Conservation (phyloP, 2,113 vertebrate species). For the Mionectes macconnelli region DNA sequence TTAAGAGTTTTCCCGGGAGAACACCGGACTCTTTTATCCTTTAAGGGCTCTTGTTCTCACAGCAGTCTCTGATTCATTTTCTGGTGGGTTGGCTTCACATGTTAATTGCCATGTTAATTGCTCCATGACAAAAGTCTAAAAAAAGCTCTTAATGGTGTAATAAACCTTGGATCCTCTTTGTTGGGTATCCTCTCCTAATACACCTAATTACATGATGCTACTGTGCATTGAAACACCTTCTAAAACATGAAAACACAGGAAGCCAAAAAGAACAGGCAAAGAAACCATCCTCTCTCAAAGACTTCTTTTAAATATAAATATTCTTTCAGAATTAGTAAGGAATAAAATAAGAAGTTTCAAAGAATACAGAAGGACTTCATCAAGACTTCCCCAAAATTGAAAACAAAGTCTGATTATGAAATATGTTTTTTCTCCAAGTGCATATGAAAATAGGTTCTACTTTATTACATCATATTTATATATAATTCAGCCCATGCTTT, state of each 20-base stretch:
- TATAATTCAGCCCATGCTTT: neutral
- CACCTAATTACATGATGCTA: neutral
- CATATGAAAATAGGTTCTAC: neutral
- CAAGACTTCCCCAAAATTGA: neutral
- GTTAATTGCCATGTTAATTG: neutral
- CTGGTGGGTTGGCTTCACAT: neutral
- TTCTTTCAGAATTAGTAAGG: neutral
- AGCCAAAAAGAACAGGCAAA: neutral
- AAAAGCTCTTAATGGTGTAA: neutral
- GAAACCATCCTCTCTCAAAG: neutral
- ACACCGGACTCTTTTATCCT: neutral
- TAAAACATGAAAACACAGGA: neutral
- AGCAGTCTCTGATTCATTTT: neutral
- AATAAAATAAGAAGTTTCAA: neutral
- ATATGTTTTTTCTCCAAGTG: neutral
- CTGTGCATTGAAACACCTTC: neutral
- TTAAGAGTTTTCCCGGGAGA: neutral
- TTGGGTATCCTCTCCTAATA: neutral
- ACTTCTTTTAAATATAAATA: neutral
- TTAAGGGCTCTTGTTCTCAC: neutral
- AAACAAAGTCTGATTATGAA: neutral
- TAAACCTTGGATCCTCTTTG: neutral
- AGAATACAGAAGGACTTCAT: neutral
- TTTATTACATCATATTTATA: neutral
- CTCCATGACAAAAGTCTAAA: neutral